Evolutionary conservation across 2,888 invertebrate species (phyloP).

Genomic region (Nephrocerus scutellatus): DNA sequence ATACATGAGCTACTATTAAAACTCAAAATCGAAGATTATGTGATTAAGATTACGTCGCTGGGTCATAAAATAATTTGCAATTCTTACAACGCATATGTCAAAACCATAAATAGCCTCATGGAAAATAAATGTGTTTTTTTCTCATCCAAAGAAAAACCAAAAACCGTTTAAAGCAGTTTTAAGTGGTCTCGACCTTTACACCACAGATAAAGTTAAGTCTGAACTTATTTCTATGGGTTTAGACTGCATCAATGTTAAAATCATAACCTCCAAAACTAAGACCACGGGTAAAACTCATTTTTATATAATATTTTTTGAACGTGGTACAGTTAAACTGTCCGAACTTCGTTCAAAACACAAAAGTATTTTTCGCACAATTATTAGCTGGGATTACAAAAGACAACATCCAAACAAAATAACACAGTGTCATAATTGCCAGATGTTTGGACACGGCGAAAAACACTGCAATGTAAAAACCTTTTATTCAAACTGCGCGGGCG

Average conservation of each 20-base stretch:
- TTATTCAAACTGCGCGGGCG: too few species aligned
- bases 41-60: background rate
- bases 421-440: too few species aligned
- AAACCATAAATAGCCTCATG: too few species aligned
- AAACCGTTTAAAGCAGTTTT: slow-evolving; percentile 2
- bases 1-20: background rate
- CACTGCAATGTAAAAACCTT: too few species aligned
- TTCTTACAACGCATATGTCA: too few species aligned
- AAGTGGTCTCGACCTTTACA: background rate
- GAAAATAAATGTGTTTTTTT: too few species aligned
- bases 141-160: too few species aligned
- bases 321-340: slow-evolving; percentile 1
- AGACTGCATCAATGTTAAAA: slow-evolving; percentile 2
- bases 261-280: background rate
- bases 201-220: background rate
- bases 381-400: slow-evolving; percentile 5
- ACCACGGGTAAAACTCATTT: background rate
- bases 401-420: slow-evolving; percentile 2
- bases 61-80: slow-evolving; percentile 2
- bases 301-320: slow-evolving; percentile 5
- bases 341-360: slow-evolving; percentile 2
- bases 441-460: too few species aligned
- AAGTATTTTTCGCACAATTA: slow-evolving; percentile 1
- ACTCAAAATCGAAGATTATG: background rate
- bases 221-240: slow-evolving; percentile 2